Evolutionary conservation across 2,888 invertebrate species (phyloP).

Genomic region (Lithophane socia): DNA sequence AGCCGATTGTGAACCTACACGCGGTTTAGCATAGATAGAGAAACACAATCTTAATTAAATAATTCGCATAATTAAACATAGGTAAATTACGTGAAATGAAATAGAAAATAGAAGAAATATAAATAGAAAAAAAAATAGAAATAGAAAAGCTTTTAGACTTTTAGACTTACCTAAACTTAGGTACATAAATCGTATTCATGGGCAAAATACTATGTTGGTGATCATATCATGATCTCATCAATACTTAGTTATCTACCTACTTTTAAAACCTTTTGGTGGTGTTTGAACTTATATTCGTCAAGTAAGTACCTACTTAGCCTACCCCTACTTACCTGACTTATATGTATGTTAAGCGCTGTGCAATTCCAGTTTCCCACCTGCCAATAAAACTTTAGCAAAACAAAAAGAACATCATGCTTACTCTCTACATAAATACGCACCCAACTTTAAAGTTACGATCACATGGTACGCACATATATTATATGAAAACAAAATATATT

Average conservation of each 20-base stretch:
- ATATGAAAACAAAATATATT: constrained; percentile 41
- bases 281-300: too few relatives aligned
- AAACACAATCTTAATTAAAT: not conserved
- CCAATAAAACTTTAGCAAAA: constrained; percentile 2
- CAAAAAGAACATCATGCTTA: constrained; percentile 1
- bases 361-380: constrained; percentile 14
- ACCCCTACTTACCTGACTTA: not conserved
- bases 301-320: too few relatives aligned
- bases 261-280: too few relatives aligned
- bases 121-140: too few relatives aligned
- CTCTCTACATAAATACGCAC: not conserved
- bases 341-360: not conserved
- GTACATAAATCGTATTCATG: not conserved
- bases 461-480: not conserved
- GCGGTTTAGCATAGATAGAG: not conserved
- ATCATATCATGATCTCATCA: too few relatives aligned
- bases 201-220: not conserved
- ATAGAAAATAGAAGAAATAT: too few relatives aligned
- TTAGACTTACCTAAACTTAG: too few relatives aligned
- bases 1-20: not conserved
- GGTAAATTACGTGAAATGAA: not conserved
- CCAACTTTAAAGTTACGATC: not conserved
- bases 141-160: too few relatives aligned
- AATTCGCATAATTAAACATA: too few relatives aligned
- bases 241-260: too few relatives aligned